phyloP scores from a whole-genome alignment of 1,140 invertebrate species.

The Parapsyche elsis region DNA sequence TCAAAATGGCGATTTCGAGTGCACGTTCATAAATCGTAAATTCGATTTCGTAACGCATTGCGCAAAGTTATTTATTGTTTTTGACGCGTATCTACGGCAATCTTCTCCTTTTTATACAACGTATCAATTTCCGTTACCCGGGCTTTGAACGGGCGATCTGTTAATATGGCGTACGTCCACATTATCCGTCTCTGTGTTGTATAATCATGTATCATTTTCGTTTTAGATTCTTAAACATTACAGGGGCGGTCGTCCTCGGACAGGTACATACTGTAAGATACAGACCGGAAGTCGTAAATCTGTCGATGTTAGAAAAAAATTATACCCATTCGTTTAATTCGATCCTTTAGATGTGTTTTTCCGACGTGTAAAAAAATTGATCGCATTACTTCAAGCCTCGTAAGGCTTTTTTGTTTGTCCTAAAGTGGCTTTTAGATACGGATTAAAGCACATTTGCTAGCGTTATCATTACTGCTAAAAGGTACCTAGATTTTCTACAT shows the following conservation, averaged over 20 bases:
- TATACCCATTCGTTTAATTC: too few relatives aligned
- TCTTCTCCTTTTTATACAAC: conserved; percentile 1
- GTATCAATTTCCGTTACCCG: conserved; percentile 22
- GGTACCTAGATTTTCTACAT: too few relatives aligned
- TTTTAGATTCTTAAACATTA: conserved; percentile 14
- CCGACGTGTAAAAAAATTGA: too few relatives aligned
- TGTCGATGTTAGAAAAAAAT: too few relatives aligned
- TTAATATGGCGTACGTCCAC: conserved; percentile 2
- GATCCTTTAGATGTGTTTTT: too few relatives aligned
- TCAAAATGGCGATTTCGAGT: conserved; percentile 18
- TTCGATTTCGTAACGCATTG: conserved; percentile 15
- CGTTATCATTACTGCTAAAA: too few relatives aligned
- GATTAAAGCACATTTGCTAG: too few relatives aligned
- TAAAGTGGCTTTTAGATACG: too few relatives aligned
- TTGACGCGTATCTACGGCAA: background rate
- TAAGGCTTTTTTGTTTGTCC: too few relatives aligned
- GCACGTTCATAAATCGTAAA: background rate
- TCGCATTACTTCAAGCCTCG: too few relatives aligned
- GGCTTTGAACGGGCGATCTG: background rate
- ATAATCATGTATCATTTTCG: conserved; percentile 1
- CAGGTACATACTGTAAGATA: background rate
- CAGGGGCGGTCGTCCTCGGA: background rate
- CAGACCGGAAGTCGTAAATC: background rate
- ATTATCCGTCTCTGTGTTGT: background rate
- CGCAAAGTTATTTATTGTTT: conserved; percentile 4